Evolutionary conservation across 2,888 invertebrate species (phyloP), one percentile per base, ranked within the genome.

Genomic region (Nasonovia ribisnigri): DNA sequence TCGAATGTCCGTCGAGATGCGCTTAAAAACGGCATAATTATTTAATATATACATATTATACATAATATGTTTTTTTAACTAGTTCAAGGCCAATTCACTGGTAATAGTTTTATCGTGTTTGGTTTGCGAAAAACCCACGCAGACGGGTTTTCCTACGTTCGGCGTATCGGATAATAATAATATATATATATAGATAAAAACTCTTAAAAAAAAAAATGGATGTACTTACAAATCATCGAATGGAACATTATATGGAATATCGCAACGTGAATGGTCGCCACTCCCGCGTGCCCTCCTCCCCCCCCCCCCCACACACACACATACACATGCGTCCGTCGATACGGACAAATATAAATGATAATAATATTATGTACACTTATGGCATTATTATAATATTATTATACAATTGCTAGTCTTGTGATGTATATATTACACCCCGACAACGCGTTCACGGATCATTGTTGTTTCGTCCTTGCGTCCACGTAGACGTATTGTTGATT

Each of bases 121-220:
- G 51, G 11, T 86, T 86, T 36, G 88, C 57, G 88, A 88, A 89
- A 89, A 57, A 57, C 88, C 88, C 88, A 89, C 88, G 57, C 88
- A 5, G 1, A 29, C 57, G 43, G 43, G 60, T 42, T 57, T 89
- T 89, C 57, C 57, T 57, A 43, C 54, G 43, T 29, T 54, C 1
- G 42, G 51, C 42, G 54, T 42, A 42, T 24, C 51, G n/a, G 54
- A 26, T 36, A 88, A 88, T 8, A 54, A 54, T 51, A 1, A 36
- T 26, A 36, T 16, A 88, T 36, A 88, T n/a, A n/a, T 13, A 46
- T 16, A 87, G n/a, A 29, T 29, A 48, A 16, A 11, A 86, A 48
- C 16, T 87, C 29, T 48, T 11, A 48, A n/a, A 48, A 46, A 29
- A 86, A 87, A 87, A 87, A 84, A 77, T 77, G 36, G 77, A 77